Conservation (phyloP, 2,797 vertebrate genomes). For the Anolis apletophallus region DNA sequence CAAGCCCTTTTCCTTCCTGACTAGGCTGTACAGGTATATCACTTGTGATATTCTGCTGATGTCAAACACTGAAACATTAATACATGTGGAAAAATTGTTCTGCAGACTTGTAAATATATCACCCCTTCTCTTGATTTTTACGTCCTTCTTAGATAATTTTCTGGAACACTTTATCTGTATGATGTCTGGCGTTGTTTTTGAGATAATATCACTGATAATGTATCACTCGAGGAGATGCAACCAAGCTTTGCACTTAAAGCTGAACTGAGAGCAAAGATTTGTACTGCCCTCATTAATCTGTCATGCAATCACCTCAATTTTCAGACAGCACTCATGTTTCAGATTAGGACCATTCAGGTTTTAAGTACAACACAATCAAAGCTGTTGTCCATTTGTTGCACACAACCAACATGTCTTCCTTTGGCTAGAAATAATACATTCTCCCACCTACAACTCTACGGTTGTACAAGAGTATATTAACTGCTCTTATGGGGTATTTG, state of each 20-base stretch:
- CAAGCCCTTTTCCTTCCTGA: not conserved
- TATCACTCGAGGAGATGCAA: not conserved
- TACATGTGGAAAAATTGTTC: not conserved
- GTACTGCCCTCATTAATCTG: not conserved
- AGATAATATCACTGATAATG: not conserved
- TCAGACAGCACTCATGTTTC: not conserved
- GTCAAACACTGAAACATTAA: not conserved
- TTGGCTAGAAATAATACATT: not conserved
- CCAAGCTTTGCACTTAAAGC: not conserved
- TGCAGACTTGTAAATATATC: no score
- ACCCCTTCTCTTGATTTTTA: not conserved
- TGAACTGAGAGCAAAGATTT: not conserved
- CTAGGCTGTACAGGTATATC: not conserved
- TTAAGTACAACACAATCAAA: not conserved
- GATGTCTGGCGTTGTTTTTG: not conserved
- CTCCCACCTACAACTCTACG: not conserved
- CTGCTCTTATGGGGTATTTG: not conserved
- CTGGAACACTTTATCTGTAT: not conserved
- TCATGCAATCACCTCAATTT: no score
- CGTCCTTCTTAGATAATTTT: not conserved
- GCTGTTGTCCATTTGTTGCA: not conserved
- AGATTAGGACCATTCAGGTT: not conserved
- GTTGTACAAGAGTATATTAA: not conserved
- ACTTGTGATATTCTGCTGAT: not conserved
- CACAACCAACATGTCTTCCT: not conserved